Evolutionary conservation across 2,888 invertebrate species (phyloP), one percentile per base, ranked within the genome.

Genomic region (Anticlea derivata): DNA sequence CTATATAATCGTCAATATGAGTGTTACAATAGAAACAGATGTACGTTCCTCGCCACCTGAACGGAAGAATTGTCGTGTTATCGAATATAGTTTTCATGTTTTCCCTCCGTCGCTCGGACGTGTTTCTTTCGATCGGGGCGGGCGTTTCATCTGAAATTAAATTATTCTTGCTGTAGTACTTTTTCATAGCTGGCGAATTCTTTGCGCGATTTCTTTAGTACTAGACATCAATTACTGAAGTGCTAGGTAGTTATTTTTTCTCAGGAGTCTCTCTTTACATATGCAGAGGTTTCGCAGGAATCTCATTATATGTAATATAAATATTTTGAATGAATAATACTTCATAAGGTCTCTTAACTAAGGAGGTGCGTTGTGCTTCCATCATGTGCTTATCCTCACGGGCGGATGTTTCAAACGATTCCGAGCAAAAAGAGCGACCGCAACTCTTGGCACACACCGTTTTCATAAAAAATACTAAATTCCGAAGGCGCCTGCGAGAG

Each of bases 11-110:
- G 0, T 70, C 55, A 51, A 70, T 75, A 46, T 63, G 73, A 59
- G 77, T 68, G 4, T 79, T 79, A 63, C 88, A 89, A 70, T 84
- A 86, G 66, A 84, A 88, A 60, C 88, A 89, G 5, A 79, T 63
- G 50, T 78, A 85, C 51, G 70, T 75, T 12, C 80, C 80, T n/a
- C 80, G 74, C 88, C 87, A 87, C 75, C 86, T 86, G 68, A 88
- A 88, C 20, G 88, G 88, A 48, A 87, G 66, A 39, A 89, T 70
- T 0, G 84, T 70, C 0, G 87, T 86, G 65, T 80, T 75, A 79
- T 86, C 85, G 80, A 88, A 86, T 49, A 89, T 67, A 45, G 75
- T 75, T 82, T 78, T 77, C 70, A 88, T 73, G 71, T 87, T 89
- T 74, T 79, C 76, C 66, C 86, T 65, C 55, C 86, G 70, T 59